phyloP scores from a whole-genome alignment of 92 coral and sea anemone genomes.

The Galaxea fascicularis region DNA sequence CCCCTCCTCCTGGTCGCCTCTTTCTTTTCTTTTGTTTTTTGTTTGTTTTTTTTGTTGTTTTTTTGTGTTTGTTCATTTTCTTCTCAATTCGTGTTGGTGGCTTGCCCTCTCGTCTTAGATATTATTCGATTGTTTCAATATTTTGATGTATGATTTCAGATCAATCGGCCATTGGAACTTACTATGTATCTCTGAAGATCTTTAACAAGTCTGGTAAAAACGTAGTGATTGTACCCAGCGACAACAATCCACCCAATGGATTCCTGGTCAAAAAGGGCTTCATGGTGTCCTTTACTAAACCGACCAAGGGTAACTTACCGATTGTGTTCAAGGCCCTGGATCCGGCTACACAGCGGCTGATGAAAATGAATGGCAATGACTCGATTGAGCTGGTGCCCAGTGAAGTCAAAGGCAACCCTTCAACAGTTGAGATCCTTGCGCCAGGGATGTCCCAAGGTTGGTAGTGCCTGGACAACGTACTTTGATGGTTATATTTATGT shows the following conservation, averaged over 20 bases:
- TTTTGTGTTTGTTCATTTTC: background rate
- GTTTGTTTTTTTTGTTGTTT: background rate
- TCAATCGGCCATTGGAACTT: constrained; percentile 47
- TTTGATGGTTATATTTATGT: background rate
- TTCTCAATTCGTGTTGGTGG: too few species aligned
- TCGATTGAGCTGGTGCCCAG: constrained; percentile 61
- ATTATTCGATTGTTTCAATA: background rate
- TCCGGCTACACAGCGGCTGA: constrained; percentile 43
- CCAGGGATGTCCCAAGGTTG: constrained; percentile 59
- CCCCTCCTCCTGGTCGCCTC: too few species aligned
- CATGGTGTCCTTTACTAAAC: constrained; percentile 66
- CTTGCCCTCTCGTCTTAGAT: too few species aligned
- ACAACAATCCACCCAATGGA: constrained; percentile 65
- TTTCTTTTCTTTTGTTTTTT: background rate
- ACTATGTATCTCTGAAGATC: constrained; percentile 78
- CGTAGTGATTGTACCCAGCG: constrained; percentile 71
- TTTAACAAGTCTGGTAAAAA: constrained; percentile 83
- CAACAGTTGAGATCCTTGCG: constrained; percentile 42
- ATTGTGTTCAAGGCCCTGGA: constrained; percentile 76
- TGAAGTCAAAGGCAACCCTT: constrained; percentile 65
- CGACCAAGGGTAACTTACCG: constrained; percentile 72
- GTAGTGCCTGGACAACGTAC: background rate
- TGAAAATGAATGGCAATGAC: constrained; percentile 74
- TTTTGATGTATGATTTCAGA: background rate
- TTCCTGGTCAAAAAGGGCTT: constrained; percentile 71